Evolutionary conservation across 2,113 vertebrate genomes (phyloP).

Genomic region (Neotragus pygmaeus): DNA sequence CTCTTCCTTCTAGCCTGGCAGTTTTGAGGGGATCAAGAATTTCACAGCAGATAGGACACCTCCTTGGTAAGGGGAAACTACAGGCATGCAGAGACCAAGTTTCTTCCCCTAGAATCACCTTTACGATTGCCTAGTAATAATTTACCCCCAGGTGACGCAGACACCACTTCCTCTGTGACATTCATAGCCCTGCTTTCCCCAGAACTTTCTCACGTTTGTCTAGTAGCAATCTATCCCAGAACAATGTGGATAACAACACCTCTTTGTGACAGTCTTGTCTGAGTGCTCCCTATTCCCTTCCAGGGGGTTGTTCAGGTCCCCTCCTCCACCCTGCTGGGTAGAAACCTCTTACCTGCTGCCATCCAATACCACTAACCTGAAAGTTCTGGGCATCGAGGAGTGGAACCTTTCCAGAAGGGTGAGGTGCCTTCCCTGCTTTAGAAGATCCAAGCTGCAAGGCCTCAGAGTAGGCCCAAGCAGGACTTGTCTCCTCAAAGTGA

Average conservation of each 20-base stretch:
- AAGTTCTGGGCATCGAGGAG: neutral
- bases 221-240: neutral
- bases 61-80: neutral
- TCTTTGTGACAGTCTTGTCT: neutral
- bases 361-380: neutral
- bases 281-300: neutral
- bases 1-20: neutral
- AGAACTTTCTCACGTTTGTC: neutral
- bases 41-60: neutral
- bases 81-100: neutral
- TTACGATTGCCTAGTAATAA: neutral
- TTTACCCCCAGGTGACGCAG: fast-evolving
- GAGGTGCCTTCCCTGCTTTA: neutral
- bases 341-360: neutral
- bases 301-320: neutral
- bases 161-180: neutral
- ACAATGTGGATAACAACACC: neutral
- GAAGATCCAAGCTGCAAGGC: neutral
- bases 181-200: neutral
- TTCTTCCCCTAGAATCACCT: neutral
- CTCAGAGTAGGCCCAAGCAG: neutral
- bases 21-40: neutral
- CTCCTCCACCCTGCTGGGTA: neutral
- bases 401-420: neutral
- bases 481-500: neutral